Conservation (phyloP, 1,140 invertebrate species). For the Drosophila erecta region DNA sequence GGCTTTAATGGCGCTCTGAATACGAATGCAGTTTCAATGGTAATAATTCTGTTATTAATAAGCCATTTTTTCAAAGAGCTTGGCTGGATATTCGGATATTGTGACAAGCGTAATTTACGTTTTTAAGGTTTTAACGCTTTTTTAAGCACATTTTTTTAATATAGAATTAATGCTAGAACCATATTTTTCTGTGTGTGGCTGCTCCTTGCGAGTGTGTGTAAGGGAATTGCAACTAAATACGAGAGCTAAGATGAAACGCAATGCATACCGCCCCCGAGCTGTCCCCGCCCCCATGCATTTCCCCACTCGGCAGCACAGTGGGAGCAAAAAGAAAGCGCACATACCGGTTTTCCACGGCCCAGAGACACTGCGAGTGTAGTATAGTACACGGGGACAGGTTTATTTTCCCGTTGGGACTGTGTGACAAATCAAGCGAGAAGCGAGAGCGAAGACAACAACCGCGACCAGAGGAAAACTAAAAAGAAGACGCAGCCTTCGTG, state of each 20-base stretch:
- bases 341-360: constrained; percentile 72
- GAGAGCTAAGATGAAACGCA: constrained; percentile 71
- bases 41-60: too few species aligned
- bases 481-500: constrained; percentile 18
- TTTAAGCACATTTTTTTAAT: too few species aligned
- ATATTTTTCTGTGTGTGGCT: constrained; percentile 2
- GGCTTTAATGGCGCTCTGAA: too few species aligned
- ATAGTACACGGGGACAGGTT: constrained; percentile 61
- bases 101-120: too few species aligned
- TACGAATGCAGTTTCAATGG: too few species aligned
- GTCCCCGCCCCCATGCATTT: neutral
- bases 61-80: too few species aligned
- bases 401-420: constrained; percentile 78
- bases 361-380: constrained; percentile 38
- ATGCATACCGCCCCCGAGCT: constrained; percentile 27
- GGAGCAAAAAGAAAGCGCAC: constrained; percentile 75
- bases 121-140: too few species aligned
- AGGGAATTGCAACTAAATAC: constrained; percentile 75
- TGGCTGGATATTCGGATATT: too few species aligned
- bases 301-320: constrained; percentile 23
- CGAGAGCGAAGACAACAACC: constrained; percentile 51
- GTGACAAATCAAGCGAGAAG: constrained; percentile 81
- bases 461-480: constrained; percentile 15
- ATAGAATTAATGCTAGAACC: too few species aligned
- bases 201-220: constrained; percentile 16